A percentile compares a stretch with the other conserved stretches of the same genome.
phyloP scores from a whole-genome alignment of 1,140 invertebrate species.

The Leptoteleia sp. region DNA sequence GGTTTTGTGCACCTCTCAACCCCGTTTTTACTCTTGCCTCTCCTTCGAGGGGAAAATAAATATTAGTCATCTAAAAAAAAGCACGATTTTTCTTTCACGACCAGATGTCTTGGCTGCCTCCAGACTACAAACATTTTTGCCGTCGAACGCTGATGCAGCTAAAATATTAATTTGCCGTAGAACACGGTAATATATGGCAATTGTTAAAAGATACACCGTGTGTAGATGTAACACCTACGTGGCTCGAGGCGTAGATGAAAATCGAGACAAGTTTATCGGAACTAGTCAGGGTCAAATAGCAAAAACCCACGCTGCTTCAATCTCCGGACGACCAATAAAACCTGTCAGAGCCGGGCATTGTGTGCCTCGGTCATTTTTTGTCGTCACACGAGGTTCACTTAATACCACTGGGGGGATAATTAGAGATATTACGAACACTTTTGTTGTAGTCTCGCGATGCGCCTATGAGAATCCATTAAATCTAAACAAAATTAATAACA shows the following conservation, averaged over 20 bases:
- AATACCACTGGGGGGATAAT: conserved; percentile 44
- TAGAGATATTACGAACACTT: conserved; percentile 42
- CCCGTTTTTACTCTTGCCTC: too few species aligned
- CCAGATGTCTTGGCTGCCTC: too few species aligned
- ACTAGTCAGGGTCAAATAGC: conserved; percentile 63
- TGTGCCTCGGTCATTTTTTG: conserved; percentile 18
- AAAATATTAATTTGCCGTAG: conserved; percentile 30
- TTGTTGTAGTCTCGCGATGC: background rate
- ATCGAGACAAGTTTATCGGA: conserved; percentile 61
- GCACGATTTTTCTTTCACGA: too few species aligned
- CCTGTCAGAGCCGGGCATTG: conserved; percentile 36
- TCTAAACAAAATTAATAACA: too few species aligned
- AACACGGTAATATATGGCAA: conserved; percentile 23
- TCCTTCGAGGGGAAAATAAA: too few species aligned
- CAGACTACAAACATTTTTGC: too few species aligned
- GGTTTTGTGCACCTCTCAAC: too few species aligned
- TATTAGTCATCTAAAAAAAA: too few species aligned
- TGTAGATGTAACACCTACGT: conserved; percentile 50
- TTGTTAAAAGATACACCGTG: conserved; percentile 14
- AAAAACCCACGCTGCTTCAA: conserved; percentile 57
- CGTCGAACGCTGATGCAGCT: too few species aligned
- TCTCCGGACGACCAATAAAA: conserved; percentile 49
- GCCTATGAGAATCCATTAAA: background rate
- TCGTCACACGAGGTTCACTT: conserved; percentile 2
- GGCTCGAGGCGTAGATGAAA: conserved; percentile 47